Conservation (phyloP, 1,140 invertebrate species). For the Cepaea nemoralis region DNA sequence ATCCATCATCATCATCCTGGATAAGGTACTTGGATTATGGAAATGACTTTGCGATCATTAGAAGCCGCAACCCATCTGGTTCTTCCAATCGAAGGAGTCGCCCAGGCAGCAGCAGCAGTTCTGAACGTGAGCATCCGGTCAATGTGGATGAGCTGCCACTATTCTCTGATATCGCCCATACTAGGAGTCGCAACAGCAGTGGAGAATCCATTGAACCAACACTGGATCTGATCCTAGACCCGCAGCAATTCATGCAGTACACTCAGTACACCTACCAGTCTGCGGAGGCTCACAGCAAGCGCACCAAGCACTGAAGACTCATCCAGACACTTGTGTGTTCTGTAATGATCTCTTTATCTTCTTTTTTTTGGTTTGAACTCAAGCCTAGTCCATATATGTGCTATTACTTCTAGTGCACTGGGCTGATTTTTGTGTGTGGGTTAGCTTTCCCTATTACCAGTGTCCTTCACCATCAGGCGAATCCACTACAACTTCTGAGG, state of each 20-base stretch:
- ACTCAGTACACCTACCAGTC: background rate
- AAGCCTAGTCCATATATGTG: too few species aligned
- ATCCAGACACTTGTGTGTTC: too few species aligned
- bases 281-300: background rate
- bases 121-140: constrained; percentile 5
- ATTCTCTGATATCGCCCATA: background rate
- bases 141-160: background rate
- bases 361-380: too few species aligned
- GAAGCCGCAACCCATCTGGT: constrained; percentile 37
- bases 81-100: constrained; percentile 17
- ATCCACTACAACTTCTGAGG: too few species aligned
- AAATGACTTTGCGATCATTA: background rate
- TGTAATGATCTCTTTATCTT: too few species aligned
- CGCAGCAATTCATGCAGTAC: background rate
- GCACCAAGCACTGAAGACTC: background rate
- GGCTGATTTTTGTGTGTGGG: too few species aligned
- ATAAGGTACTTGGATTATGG: background rate
- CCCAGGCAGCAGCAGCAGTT: constrained; percentile 36
- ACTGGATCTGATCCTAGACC: background rate
- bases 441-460: too few species aligned
- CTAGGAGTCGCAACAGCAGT: constrained; percentile 26
- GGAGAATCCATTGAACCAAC: constrained; percentile 20
- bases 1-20: constrained; percentile 18
- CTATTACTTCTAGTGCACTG: too few species aligned
- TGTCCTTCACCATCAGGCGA: too few species aligned